Evolutionary conservation across 2,888 invertebrate genomes (phyloP).

Genomic region (Chirona hameri): DNA sequence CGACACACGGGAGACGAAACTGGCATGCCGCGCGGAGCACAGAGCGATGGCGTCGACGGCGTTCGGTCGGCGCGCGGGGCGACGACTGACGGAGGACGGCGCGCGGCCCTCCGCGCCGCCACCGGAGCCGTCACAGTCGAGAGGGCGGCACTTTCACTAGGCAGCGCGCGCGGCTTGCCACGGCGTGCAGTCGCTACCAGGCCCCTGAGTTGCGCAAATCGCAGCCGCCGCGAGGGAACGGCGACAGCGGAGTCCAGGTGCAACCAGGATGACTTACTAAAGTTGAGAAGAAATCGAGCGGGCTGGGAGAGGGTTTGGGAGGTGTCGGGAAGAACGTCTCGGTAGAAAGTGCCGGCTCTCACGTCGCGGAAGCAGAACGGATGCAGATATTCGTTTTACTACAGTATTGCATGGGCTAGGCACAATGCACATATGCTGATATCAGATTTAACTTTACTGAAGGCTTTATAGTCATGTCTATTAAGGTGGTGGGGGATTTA

Average conservation of each 20-base stretch:
- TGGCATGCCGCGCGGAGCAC: neutral
- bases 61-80: neutral
- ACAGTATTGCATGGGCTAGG: too few species aligned
- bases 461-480: too few species aligned
- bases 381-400: too few species aligned
- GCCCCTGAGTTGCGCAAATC: neutral
- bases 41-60: neutral
- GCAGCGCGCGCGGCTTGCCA: neutral
- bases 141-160: conserved; percentile 12
- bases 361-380: too few species aligned
- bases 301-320: neutral
- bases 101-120: neutral
- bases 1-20: neutral
- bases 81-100: neutral
- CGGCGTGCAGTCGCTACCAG: neutral
- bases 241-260: neutral
- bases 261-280: neutral
- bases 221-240: neutral
- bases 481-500: too few species aligned
- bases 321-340: neutral
- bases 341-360: neutral
- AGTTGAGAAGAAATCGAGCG: neutral
- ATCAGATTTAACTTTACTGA: neutral
- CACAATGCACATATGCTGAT: too few species aligned
- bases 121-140: neutral